Evolutionary conservation across 2,888 invertebrate genomes (phyloP), one percentile per base, ranked within the genome.

Genomic region (Andrena hattorfiana): DNA sequence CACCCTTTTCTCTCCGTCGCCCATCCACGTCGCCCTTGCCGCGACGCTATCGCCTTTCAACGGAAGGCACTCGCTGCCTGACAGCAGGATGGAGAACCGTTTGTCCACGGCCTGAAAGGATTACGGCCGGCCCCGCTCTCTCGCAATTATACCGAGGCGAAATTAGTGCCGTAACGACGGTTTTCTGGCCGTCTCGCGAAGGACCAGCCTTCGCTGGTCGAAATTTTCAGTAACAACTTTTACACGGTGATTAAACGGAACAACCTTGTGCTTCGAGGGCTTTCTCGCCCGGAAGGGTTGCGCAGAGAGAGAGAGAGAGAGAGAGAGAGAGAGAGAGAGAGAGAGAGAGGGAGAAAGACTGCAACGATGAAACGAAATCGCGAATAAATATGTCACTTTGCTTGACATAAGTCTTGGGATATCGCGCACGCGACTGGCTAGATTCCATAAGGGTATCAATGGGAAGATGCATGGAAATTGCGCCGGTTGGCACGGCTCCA

Each of bases 391-490:
- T 16, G 42, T 42, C 42, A 42, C 42, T 13, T 42, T 16, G 5
- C 42, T 16, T 42, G 42, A 42, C 42, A 42, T 68, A 74, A 85
- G 77, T 72, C 73, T 73, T 74, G 20, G 81, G 67, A 77, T 76
- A 81, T 74, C 72, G 56, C 48, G 64, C 73, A 49, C 76, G 77
- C 69, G 77, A 71, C 62, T 70, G 75, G 74, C 68, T 51, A 62
- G 71, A 73, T 85, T 84, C 70, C 70, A 59, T 62, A 48, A 62
- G 77, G 26, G 51, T 81, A 85, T 83, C 85, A 75, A 86, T 79
- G 77, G 66, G 6, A 60, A 83, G 81, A 88, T 77, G 76, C 77
- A 85, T 83, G 89, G 81, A 80, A 77, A 89, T 89, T 72, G 69
- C 42, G 42, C n/a, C 42, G 60, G 71, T 85, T 89, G 89, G 87